phyloP scores from a whole-genome alignment of 2,888 invertebrate genomes.

The Acrobasis consociella region DNA sequence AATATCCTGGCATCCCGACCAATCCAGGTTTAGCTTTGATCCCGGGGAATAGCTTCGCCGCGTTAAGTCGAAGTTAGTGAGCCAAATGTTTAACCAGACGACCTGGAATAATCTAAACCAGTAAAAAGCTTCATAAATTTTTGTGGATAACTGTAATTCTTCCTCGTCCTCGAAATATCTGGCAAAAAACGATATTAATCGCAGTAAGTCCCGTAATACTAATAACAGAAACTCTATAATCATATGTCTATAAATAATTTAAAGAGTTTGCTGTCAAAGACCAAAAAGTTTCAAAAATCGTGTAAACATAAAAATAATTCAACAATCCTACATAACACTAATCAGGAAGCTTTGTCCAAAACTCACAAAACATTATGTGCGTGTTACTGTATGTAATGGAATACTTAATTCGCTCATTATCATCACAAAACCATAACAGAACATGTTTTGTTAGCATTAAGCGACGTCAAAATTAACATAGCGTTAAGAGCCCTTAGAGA shows the following conservation, averaged over 20 bases:
- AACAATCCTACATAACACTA: no score
- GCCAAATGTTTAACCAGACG: not conserved
- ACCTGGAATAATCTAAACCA: no score
- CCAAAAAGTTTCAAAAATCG: not conserved
- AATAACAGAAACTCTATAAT: no score
- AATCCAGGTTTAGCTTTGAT: constrained; percentile 17
- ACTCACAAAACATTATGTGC: not conserved
- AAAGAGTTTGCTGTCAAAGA: no score
- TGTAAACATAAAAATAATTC: not conserved
- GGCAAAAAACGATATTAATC: no score
- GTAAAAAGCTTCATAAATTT: no score
- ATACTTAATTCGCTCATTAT: constrained; percentile 2
- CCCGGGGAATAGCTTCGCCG: constrained; percentile 2
- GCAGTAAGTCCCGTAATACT: no score
- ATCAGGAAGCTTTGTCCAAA: not conserved
- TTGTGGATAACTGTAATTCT: no score
- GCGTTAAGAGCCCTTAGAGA: not conserved
- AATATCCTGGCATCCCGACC: not conserved
- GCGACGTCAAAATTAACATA: constrained; percentile 15
- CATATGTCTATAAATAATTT: no score
- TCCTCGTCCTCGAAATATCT: no score
- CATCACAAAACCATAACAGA: not conserved
- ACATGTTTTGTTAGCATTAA: constrained; percentile 6
- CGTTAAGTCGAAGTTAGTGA: not conserved
- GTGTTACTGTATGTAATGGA: not conserved